These are phyloP conservation scores for Apoderus coryli DNA, from an alignment of 2,888 invertebrate genomes.

Conservation along the genomic window DNA sequence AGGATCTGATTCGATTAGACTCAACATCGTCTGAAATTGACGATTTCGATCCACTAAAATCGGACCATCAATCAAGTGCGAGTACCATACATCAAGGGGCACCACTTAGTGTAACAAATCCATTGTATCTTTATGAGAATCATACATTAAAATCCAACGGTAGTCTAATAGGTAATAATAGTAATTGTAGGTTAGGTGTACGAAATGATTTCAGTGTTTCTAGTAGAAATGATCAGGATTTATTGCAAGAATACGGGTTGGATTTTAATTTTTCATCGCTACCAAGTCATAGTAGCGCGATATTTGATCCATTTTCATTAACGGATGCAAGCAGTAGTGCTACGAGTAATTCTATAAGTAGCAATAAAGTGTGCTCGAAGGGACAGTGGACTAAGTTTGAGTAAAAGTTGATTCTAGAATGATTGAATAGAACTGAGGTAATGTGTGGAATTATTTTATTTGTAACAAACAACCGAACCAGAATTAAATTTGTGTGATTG, in stretches of 20 bases:
- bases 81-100: constrained; percentile 24
- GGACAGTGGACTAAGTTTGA: constrained; percentile 47
- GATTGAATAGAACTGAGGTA: too few relatives aligned
- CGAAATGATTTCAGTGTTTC: constrained; percentile 15
- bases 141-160: constrained; percentile 30
- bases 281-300: constrained; percentile 17
- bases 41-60: constrained; percentile 51
- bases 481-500: too few relatives aligned
- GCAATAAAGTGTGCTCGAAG: constrained; percentile 35
- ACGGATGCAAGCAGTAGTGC: constrained; percentile 22
- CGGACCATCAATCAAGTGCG: constrained; percentile 23
- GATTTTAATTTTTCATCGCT: constrained; percentile 39
- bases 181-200: constrained; percentile 10
- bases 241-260: constrained; percentile 59
- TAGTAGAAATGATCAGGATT: constrained; percentile 42
- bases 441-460: too few relatives aligned
- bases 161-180: too few relatives aligned
- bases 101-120: constrained; percentile 37
- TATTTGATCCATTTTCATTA: constrained; percentile 26
- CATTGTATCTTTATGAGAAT: constrained; percentile 34
- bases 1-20: constrained; percentile 52
- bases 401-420: constrained; percentile 29
- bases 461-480: too few relatives aligned
- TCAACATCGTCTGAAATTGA: constrained; percentile 47
- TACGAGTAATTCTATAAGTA: too few relatives aligned